Evolutionary conservation across 2,113 vertebrate species (phyloP), one percentile per base, ranked within the genome.

Genomic region (Chionomys nivalis): DNA sequence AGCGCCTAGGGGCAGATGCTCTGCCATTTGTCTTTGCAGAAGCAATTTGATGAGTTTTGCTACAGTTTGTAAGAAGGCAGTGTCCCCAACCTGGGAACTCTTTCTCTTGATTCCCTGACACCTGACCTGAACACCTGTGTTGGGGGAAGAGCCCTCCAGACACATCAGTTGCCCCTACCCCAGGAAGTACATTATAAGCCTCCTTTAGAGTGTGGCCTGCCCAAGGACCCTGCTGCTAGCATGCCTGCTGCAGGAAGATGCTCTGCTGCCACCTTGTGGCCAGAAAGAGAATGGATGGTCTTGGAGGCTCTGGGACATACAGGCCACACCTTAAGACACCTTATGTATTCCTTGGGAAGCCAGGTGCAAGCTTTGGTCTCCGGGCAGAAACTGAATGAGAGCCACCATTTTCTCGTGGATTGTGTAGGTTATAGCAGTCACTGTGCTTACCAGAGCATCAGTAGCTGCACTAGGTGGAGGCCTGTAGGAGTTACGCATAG

Each of bases 201-300:
- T 66, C 65, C 36, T 23, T 61, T 28, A 63, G 4, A 82, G 33
- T 6, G 14, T 52, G 21, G 52, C 52, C 52, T 68, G 10, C 42
- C 39, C 6, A 0, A 5, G 10, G 63, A 23, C 85, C 28, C 55
- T 3, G 3, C 14, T 1, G 0, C 39, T 58, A 5, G 39, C 14
- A 12, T 19, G 44, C 4, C 3, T 3, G 1, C 31, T 16, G 3
- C 83, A 14, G 76, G 88, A 63, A 96, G 96, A 72, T 79, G 61
- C 39, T 96, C 49, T 97, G 89, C 97, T 97, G 96, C 97, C 97
- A 96, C 94, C 97, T 95, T 75, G 97, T 97, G 97, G 97, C 23
- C 68, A 61, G 14, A 66, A 47, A 65, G 81, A n/a, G 3, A 19
- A 14, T 2, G 7, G 1, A 10, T 0, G 6, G 9, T 19, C 16